Percentiles rank a stretch among this genome's conserved stretches.
phyloP scores from a whole-genome alignment of 1,140 invertebrate species.

The Meloidogyne exigua region DNA sequence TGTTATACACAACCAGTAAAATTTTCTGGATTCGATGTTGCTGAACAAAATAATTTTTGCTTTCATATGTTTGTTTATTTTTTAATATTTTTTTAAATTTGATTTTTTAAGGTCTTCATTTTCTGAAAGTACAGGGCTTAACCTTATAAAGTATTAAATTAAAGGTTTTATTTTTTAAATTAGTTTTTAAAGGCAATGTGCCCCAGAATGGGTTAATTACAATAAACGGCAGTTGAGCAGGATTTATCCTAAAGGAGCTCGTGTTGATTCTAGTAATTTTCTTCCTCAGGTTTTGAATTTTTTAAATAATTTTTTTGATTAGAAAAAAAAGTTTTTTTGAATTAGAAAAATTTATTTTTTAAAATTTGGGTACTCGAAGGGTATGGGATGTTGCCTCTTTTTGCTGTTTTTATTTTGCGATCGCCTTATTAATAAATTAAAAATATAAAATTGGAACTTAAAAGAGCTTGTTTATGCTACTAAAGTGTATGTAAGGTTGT shows the following conservation, averaged over 20 bases:
- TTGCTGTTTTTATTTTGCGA: too few relatives aligned
- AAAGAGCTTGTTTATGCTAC: too few relatives aligned
- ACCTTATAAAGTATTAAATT: slow-evolving; percentile 77
- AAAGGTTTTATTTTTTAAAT: not conserved
- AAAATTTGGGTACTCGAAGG: too few relatives aligned
- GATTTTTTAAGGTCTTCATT: not conserved
- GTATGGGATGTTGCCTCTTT: too few relatives aligned
- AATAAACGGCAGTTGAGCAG: slow-evolving; percentile 98
- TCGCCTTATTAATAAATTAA: too few relatives aligned
- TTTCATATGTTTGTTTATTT: slow-evolving; percentile 90
- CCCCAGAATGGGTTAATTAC: slow-evolving; percentile 98
- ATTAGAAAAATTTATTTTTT: too few relatives aligned
- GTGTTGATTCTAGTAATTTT: slow-evolving; percentile 98
- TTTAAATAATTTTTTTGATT: not conserved
- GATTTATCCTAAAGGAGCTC: slow-evolving; percentile 96
- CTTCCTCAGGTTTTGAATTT: slow-evolving; percentile 82
- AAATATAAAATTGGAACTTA: too few relatives aligned
- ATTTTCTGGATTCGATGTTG: slow-evolving; percentile 94
- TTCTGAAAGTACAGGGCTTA: slow-evolving; percentile 83
- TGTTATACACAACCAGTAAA: slow-evolving; percentile 99
- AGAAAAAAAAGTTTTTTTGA: not conserved
- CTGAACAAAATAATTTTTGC: slow-evolving; percentile 84
- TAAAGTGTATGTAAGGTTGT: too few relatives aligned
- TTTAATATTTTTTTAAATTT: not conserved
- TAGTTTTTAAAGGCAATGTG: slow-evolving; percentile 70